phyloP scores from a whole-genome alignment of 2,888 invertebrate genomes.

The Drosophila anomalipes region DNA sequence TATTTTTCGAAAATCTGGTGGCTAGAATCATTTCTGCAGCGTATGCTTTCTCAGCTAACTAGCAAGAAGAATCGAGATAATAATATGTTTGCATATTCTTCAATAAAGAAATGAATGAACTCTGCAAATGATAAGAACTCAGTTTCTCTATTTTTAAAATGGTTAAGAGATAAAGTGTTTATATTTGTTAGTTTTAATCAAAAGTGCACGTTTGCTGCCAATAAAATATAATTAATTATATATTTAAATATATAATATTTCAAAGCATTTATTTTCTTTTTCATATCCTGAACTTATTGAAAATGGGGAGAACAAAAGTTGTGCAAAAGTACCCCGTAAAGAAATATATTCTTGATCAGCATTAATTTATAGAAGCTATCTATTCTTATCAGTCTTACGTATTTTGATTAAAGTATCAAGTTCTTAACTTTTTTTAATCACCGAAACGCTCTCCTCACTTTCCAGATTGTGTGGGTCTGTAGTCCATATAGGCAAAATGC shows the following conservation, averaged over 20 bases:
- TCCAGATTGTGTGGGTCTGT: constrained; percentile 9
- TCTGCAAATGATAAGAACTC: background rate
- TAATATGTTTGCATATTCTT: background rate
- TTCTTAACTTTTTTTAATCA: background rate
- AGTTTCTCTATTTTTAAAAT: background rate
- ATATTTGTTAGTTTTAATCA: background rate
- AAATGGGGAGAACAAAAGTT: background rate
- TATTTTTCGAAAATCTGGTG: too few relatives aligned
- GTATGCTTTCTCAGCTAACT: background rate
- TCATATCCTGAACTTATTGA: too few relatives aligned
- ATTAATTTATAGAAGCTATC: background rate
- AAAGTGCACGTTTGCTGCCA: background rate
- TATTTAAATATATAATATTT: background rate
- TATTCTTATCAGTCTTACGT: background rate
- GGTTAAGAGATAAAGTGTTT: background rate
- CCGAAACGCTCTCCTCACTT: background rate
- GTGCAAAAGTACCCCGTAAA: fast-evolving
- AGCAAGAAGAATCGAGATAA: background rate
- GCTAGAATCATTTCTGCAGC: background rate
- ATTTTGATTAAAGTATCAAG: background rate
- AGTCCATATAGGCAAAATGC: constrained; percentile 23
- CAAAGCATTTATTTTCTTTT: background rate
- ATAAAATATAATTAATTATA: background rate
- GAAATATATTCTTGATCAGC: background rate
- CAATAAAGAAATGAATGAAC: background rate